Evolutionary conservation across 2,888 invertebrate genomes (phyloP), one percentile per base, ranked within the genome.

Genomic region (Morpho deidamia): DNA sequence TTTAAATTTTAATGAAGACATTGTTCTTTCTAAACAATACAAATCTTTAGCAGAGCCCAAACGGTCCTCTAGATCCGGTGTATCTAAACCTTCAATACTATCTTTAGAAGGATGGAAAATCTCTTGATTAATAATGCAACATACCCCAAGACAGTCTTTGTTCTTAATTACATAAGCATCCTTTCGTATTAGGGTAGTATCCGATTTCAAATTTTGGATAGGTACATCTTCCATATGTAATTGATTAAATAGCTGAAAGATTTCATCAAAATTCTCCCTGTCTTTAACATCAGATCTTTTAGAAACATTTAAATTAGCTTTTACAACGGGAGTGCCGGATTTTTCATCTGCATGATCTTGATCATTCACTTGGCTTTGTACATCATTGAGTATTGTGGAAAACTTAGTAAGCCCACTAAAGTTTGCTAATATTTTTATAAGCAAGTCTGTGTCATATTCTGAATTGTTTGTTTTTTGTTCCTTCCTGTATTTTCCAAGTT

Each of bases 61-160:
- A 34, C 88, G 69, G 49, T 69, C 74, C 1, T 67, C 67, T 23
- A 86, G 63, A 40, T 55, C 41, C 34, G 61, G 52, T 49, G 60
- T 65, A 38, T 51, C 58, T 71, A 59, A 62, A 14, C 61, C 62
- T 55, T 78, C 70, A 48, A 86, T 77, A 53, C 81, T 87, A 44
- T 72, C 53, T 62, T 65, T 81, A 11, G 86, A 81, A 41, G 83
- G 78, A 60, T 83, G 68, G 65, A 88, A 88, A 33, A 76, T 71
- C 67, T 85, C 85, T 64, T 85, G 83, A 64, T 88, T 89, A 55
- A 89, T 81, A 46, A 89, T 83, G 37, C 81, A 74, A 62, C 88
- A 88, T 7, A 87, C 62, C 37, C 89, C 89, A 56, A 86, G 58
- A 58, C 75, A 74, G 9, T 76, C 66, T n/a, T 67, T 64, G 58